Evolutionary conservation across 2,888 invertebrate genomes (phyloP), one percentile per base, ranked within the genome.

Genomic region (Rotaria sp.): DNA sequence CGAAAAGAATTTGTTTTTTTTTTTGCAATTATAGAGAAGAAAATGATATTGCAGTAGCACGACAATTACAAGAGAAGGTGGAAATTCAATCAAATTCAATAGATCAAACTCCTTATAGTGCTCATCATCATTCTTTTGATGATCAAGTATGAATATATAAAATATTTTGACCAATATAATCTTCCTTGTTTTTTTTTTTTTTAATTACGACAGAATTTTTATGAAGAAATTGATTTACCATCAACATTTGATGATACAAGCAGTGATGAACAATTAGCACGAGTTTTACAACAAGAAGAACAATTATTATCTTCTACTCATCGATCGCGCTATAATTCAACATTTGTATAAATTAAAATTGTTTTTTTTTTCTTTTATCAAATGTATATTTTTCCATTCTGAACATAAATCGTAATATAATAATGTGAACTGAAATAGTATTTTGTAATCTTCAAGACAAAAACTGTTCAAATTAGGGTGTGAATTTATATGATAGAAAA

Each of bases 241-340:
- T 5, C 38, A 8, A 35, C 67, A 45, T 4, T 5, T 45, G 45
- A 26, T 26, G 80, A 80, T 80, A 41, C 26, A 13, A 80, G 80
- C 45, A 45, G 45, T 45, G 80, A 80, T 80, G 80, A 80, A 24
- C 80, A 80, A n/a, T 45, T 80, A 41, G 80, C 80, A 15, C 41
- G 80, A 80, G 26, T 80, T 45, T 80, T 80, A n/a, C 80, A 80
- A 80, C 45, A 80, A 45, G 80, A 80, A 45, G 80, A 80, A 45
- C 13, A n/a, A 26, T 26, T 45, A 26, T 45, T 80, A 80, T 26
- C 26, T 5, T 10, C 41, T 15, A 2, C 80, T 30, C 21, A 21
- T 67, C 67, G 35, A 1, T 35, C 67, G 5, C 67, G 5, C 26
- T 26, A n/a, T n/a, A 26, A 45, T 38, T 45, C 41, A 45, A 45